Evolutionary conservation across 1,140 invertebrate species (phyloP), one percentile per base, ranked within the genome.

Genomic region (Leucophenga varia): DNA sequence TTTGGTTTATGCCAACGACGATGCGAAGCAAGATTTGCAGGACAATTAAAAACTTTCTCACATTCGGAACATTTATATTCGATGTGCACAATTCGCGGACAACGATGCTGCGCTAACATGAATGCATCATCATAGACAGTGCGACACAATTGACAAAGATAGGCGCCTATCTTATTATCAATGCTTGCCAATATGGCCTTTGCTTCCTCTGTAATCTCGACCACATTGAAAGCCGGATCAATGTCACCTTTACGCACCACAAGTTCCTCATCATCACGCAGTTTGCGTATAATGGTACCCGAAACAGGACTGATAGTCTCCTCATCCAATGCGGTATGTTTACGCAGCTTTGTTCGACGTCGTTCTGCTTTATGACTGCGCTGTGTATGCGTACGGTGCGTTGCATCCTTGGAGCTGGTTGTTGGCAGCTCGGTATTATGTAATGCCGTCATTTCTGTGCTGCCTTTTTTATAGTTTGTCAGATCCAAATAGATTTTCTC

Each of bases 21-120:
- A 77, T 99, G 96, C 0, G 94, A 97, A 0, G 96, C 96, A 52
- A 99, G 76, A 75, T 99, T 99, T 4, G 96, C 96, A 0, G 96
- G 96, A 76, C 96, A 98, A 73, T 96, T 97, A 81, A 99, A 99
- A 0, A 96, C 88, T 80, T 99, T 99, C 78, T 97, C 95, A 75
- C 97, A 98, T 76, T 99, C 96, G 0, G 95, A 94, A 76, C 97
- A 99, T 32, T 93, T 82, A 78, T 99, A 99, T 75, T 98, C 95
- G 45, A 99, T 93, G 75, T 98, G 94, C 0, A 97, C 92, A 55
- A 99, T 98, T 44, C 95, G 82, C 3, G 94, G 93, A 76, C 97
- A 99, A 2, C 94, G 83, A 74, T 99, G 97, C 72, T 97, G 93
- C 0, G 97, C 97, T 55, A 99, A 77, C 30, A 90, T 89, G 73